Percentiles rank a stretch among this genome's conserved stretches.
Evolutionary conservation across 2,797 vertebrate genomes (phyloP).

Genomic region (Enteromius radiatus): DNA sequence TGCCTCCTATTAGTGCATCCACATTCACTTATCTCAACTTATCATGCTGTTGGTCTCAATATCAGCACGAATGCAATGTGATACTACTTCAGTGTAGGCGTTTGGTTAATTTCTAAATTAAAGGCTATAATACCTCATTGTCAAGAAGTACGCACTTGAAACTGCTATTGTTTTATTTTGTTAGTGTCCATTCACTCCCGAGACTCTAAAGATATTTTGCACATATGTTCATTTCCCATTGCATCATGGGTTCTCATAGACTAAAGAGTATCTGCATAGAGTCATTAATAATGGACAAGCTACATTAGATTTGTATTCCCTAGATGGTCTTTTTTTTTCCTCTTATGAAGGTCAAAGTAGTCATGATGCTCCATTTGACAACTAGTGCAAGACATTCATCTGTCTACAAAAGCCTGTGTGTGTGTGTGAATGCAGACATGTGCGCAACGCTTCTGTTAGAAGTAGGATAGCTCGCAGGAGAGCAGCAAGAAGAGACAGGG

Average conservation of each 20-base stretch:
- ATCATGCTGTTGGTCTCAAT: neutral
- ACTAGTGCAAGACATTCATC: conserved; percentile 65
- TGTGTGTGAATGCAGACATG: conserved; percentile 30
- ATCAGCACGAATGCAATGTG: neutral
- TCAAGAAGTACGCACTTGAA: conserved; percentile 8
- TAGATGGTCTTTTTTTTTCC: conserved; percentile 42
- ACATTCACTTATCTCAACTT: neutral
- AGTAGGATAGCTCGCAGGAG: conserved; percentile 64
- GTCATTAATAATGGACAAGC: conserved; percentile 58
- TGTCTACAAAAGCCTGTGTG: conserved; percentile 47
- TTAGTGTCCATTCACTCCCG: conserved; percentile 12
- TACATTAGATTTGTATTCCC: conserved; percentile 58
- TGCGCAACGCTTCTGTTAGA: conserved; percentile 35
- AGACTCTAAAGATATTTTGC: conserved; percentile 38
- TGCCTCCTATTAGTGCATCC: neutral
- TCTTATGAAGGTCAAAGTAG: conserved; percentile 60
- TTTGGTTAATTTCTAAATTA: neutral
- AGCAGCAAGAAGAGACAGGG: conserved; percentile 41
- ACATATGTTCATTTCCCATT: conserved; percentile 35
- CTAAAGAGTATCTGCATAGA: conserved; percentile 47
- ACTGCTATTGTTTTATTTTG: conserved; percentile 12
- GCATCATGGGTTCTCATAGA: conserved; percentile 22
- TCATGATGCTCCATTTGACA: conserved; percentile 66
- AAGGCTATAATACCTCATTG: neutral
- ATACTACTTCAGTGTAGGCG: neutral